These are phyloP conservation scores for Lepisosteus osseus DNA, from an alignment of 2,113 vertebrate species.

Conservation along the genomic window DNA sequence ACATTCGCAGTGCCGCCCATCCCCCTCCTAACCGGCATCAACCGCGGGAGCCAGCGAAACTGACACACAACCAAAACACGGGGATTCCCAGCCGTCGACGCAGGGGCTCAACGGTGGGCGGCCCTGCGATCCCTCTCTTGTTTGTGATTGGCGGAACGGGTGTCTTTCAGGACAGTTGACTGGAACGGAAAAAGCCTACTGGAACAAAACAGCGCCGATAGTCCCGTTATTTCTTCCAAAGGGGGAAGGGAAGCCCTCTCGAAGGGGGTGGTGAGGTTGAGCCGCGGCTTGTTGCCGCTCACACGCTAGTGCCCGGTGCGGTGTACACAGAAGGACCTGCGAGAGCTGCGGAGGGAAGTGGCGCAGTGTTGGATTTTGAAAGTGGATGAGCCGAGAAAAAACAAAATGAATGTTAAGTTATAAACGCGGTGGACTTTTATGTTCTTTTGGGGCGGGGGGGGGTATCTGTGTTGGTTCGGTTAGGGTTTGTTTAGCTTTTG, in stretches of 20 bases:
- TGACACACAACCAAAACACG: constrained; percentile 89
- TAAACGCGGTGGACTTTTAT: constrained; percentile 51
- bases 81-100: constrained; percentile 80
- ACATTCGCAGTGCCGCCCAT: constrained; percentile 74
- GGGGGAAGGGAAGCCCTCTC: constrained; percentile 40
- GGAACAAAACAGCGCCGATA: constrained; percentile 32
- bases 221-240: constrained; percentile 22
- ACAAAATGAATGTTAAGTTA: constrained; percentile 39
- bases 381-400: constrained; percentile 44
- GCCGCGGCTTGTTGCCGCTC: constrained; percentile 31
- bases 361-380: constrained; percentile 35
- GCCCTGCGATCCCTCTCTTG: constrained; percentile 46
- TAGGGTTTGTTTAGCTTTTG: constrained; percentile 16
- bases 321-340: constrained; percentile 9
- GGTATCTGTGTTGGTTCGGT: constrained; percentile 43
- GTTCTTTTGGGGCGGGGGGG: constrained; percentile 40
- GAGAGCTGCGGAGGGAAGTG: constrained; percentile 20
- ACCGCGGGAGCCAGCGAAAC: constrained; percentile 75
- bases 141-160: constrained; percentile 52
- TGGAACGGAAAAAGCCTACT: constrained; percentile 23
- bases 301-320: background rate
- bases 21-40: constrained; percentile 83
- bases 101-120: constrained; percentile 71
- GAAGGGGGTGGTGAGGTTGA: constrained; percentile 38
- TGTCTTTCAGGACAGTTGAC: constrained; percentile 30